Evolutionary conservation across 2,888 invertebrate species (phyloP), one percentile per base, ranked within the genome.

Genomic region (Drosophila merina): DNA sequence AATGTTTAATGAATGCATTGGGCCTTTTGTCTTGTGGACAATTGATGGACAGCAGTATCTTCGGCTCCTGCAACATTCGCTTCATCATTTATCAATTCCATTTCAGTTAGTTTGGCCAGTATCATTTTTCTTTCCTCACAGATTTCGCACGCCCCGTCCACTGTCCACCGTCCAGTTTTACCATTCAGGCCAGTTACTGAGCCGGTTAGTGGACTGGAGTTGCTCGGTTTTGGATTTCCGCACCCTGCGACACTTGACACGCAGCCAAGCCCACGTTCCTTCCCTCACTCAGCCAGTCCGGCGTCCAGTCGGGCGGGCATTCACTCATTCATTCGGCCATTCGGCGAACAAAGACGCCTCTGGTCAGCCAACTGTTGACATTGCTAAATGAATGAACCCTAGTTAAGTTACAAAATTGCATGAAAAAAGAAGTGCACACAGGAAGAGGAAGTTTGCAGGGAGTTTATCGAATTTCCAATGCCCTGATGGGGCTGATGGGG

Each of bases 361-460:
- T 85, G 81, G 81, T 83, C 81, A 81, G 86, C 79, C 84, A 83
- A 83, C 81, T 85, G 84, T 84, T 85, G 85, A 84, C 84, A 83
- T 81, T 85, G 81, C 67, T 75, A 75, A 75, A 75, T 75, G 70
- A 70, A 70, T 55, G 47, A 70, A 69, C 77, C 76, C 74, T 70
- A 82, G 80, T 83, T 85, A 58, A 75, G 80, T 80, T 78, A 76
- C 78, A 79, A 79, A 68, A 82, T 74, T 54, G 72, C 54, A 57
- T 52, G 33, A 57, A 57, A 56, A 67, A 54, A 47, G 36, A 51
- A 51, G 30, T 26, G 57, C 14, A 7, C 44, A 44, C 62, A 69
- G 50, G 50, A 66, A 68, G 57, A 28, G 47, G 25, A 47, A 28
- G 12, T 31, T 33, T 3, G 5, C 1, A 2, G 7, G 5, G 10